Percentiles rank a stretch among this genome's conserved stretches.
These are phyloP conservation scores for Bemisia tabaci DNA, from an alignment of 1,140 invertebrate species.

Conservation along the genomic window DNA sequence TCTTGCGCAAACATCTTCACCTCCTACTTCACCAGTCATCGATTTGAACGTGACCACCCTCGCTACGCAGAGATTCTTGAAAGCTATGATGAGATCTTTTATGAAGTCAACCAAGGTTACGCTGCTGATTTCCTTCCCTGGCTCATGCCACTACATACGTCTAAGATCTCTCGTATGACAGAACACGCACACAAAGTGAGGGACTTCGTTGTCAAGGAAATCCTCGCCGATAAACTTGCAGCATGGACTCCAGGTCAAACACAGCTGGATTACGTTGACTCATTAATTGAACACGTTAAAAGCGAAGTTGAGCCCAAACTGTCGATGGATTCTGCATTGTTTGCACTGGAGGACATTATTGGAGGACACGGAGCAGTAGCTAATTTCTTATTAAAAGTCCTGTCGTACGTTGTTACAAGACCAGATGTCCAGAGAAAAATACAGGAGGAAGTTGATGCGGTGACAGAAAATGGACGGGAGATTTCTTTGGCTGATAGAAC, in stretches of 20 bases:
- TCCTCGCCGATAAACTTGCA: constrained; percentile 49
- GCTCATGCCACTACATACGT: constrained; percentile 57
- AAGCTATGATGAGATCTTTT: constrained; percentile 75
- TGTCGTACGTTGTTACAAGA: constrained; percentile 49
- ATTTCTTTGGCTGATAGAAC: constrained; percentile 50
- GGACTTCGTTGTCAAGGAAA: constrained; percentile 54
- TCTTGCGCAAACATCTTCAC: constrained; percentile 59
- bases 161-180: constrained; percentile 50
- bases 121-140: constrained; percentile 78
- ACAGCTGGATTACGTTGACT: constrained; percentile 51
- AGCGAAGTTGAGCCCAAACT: constrained; percentile 47
- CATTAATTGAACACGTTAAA: constrained; percentile 49
- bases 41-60: constrained; percentile 49
- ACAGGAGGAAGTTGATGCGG: constrained; percentile 49
- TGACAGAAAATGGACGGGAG: constrained; percentile 34
- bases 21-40: constrained; percentile 64
- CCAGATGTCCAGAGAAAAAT: constrained; percentile 48
- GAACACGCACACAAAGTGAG: constrained; percentile 39
- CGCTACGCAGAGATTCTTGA: constrained; percentile 49
- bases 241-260: constrained; percentile 15
- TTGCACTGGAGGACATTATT: constrained; percentile 69
- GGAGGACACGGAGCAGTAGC: constrained; percentile 77
- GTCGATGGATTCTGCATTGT: constrained; percentile 35
- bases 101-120: constrained; percentile 79
- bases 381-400: constrained; percentile 55